These are phyloP conservation scores for Peromyscus nudipes DNA, from an alignment of 2,797 vertebrate species.

Conservation along the genomic window DNA sequence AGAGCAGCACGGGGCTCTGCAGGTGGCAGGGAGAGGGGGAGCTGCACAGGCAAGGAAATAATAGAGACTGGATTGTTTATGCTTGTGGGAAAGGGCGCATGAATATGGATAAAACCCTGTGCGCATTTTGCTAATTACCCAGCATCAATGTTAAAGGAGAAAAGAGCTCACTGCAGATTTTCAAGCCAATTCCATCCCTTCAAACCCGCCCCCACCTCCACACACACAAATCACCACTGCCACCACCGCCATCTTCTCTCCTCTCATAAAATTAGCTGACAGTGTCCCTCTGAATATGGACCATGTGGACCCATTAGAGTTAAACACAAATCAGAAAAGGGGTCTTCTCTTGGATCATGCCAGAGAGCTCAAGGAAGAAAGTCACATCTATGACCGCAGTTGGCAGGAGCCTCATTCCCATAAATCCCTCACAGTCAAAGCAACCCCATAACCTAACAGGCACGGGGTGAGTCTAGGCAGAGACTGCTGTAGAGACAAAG, in stretches of 20 bases:
- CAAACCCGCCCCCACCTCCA: slow-evolving; percentile 70
- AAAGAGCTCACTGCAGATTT: slow-evolving; percentile 69
- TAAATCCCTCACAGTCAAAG: slow-evolving; percentile 47
- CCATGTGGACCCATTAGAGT: slow-evolving; percentile 82
- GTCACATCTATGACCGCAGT: not conserved
- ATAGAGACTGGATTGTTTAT: slow-evolving; percentile 81
- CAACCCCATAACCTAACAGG: slow-evolving; percentile 40
- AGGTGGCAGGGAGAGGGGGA: slow-evolving; percentile 80
- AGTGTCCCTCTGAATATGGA: slow-evolving; percentile 81
- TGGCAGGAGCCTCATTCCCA: slow-evolving; percentile 66
- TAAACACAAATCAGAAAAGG: slow-evolving; percentile 81
- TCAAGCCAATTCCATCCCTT: slow-evolving; percentile 76
- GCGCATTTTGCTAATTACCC: slow-evolving; percentile 84
- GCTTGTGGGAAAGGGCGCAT: slow-evolving; percentile 82
- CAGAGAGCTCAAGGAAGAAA: slow-evolving; percentile 75
- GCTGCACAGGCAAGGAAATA: slow-evolving; percentile 81
- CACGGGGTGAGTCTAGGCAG: slow-evolving; percentile 15
- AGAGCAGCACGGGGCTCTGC: slow-evolving; percentile 80
- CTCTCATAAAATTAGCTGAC: slow-evolving; percentile 73
- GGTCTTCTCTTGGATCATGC: slow-evolving; percentile 76
- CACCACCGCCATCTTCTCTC: slow-evolving; percentile 67
- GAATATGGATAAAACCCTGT: slow-evolving; percentile 84
- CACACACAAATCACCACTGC: slow-evolving; percentile 1
- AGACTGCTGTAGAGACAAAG: slow-evolving; percentile 21
- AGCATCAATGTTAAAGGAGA: slow-evolving; percentile 81